These are phyloP conservation scores for Caenorhabditis afra DNA, from an alignment of 2,888 invertebrate species.

Conservation along the genomic window DNA sequence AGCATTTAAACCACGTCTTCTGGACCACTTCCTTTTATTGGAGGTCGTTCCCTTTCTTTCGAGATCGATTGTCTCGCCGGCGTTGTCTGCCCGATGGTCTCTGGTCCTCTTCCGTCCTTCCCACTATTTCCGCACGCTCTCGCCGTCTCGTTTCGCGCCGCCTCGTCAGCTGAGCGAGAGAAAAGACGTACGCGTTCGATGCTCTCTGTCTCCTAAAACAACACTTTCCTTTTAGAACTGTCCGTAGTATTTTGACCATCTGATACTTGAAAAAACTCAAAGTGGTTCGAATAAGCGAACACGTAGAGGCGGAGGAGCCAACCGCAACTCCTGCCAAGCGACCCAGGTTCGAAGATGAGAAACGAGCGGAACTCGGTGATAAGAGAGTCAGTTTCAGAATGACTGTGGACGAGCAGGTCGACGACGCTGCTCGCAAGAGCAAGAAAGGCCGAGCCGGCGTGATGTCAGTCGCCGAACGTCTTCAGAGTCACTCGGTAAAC, in stretches of 20 bases:
- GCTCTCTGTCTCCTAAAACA: background rate
- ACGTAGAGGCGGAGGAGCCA: conserved; percentile 49
- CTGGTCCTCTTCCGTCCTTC: background rate
- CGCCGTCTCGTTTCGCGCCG: conserved; percentile 3
- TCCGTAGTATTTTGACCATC: conserved; percentile 3
- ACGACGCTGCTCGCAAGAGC: conserved; percentile 16
- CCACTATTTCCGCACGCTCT: background rate
- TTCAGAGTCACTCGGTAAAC: conserved; percentile 30
- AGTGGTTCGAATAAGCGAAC: conserved; percentile 44
- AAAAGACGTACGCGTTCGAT: conserved; percentile 8
- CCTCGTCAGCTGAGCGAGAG: conserved; percentile 23
- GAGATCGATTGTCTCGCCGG: conserved; percentile 3
- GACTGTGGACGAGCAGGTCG: conserved; percentile 35
- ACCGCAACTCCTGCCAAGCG: conserved; percentile 42
- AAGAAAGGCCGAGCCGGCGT: conserved; percentile 23
- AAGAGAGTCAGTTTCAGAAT: conserved; percentile 23
- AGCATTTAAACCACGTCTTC: too few species aligned
- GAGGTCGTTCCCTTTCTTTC: too few species aligned
- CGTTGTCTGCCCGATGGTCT: background rate
- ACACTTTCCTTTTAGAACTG: background rate
- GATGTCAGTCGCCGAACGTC: conserved; percentile 40
- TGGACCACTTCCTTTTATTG: too few species aligned
- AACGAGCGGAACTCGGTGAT: background rate
- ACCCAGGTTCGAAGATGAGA: conserved; percentile 23
- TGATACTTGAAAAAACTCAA: conserved; percentile 20